These are phyloP conservation scores for Drosophila pseudoananassae DNA, from an alignment of 1,140 invertebrate genomes.

Conservation along the genomic window DNA sequence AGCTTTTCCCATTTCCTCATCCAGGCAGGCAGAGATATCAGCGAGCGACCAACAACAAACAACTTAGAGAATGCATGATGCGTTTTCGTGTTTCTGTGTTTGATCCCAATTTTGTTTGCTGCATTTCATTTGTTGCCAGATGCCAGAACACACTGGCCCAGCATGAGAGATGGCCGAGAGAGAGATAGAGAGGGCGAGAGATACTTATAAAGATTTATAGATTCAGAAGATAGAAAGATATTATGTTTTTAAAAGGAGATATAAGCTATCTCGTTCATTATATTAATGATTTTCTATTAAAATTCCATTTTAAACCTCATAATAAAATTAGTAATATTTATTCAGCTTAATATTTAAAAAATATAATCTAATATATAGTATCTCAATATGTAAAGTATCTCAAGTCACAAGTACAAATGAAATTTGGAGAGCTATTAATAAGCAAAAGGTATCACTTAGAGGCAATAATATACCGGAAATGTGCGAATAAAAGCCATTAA, in stretches of 20 bases:
- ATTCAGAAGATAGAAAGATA: neutral
- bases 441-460: slow-evolving; percentile 34
- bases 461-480: slow-evolving; percentile 21
- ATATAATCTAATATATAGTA: too few relatives aligned
- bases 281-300: too few relatives aligned
- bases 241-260: too few relatives aligned
- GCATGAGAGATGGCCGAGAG: neutral
- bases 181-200: neutral
- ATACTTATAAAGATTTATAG: neutral
- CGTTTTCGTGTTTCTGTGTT: slow-evolving; percentile 32
- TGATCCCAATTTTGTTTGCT: slow-evolving; percentile 39
- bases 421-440: slow-evolving; percentile 25
- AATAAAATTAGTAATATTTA: too few relatives aligned
- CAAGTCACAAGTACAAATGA: neutral
- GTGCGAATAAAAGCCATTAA: slow-evolving; percentile 23
- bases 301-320: too few relatives aligned
- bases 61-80: slow-evolving; percentile 50
- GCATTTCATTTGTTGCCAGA: slow-evolving; percentile 34
- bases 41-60: slow-evolving; percentile 28
- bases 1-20: neutral
- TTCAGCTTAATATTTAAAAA: neutral
- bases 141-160: neutral
- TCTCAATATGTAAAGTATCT: too few relatives aligned
- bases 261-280: too few relatives aligned
- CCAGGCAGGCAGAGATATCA: neutral